Evolutionary conservation across 2,797 vertebrate genomes (phyloP).

Genomic region (Columba guinea): DNA sequence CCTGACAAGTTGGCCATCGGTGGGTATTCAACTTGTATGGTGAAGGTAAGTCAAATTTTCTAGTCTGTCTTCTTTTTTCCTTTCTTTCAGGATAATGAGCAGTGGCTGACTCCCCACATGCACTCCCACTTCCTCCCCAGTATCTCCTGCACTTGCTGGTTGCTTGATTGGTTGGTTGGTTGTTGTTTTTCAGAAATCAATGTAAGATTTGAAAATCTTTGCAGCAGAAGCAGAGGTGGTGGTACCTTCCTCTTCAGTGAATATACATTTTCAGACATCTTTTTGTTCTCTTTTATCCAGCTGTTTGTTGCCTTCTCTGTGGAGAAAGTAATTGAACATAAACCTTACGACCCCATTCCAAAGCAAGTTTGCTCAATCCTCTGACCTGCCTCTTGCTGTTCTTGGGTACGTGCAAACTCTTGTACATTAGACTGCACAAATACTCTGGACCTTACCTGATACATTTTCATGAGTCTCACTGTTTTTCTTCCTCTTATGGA

Average conservation of each 20-base stretch:
- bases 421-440: background rate
- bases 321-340: background rate
- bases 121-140: no score
- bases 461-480: background rate
- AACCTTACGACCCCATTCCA: background rate
- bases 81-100: background rate
- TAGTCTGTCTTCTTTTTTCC: background rate
- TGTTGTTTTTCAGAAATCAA: background rate
- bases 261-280: background rate
- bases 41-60: background rate
- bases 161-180: no score
- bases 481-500: background rate
- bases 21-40: background rate
- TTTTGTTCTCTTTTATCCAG: background rate
- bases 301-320: background rate
- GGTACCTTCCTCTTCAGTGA: background rate
- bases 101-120: background rate
- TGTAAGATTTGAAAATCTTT: background rate
- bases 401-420: background rate
- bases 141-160: background rate
- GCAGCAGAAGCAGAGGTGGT: background rate
- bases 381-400: background rate
- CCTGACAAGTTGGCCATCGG: background rate
- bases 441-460: background rate
- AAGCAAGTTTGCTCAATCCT: background rate